Evolutionary conservation across 2,888 invertebrate genomes (phyloP).

Genomic region (Meteorus colon): DNA sequence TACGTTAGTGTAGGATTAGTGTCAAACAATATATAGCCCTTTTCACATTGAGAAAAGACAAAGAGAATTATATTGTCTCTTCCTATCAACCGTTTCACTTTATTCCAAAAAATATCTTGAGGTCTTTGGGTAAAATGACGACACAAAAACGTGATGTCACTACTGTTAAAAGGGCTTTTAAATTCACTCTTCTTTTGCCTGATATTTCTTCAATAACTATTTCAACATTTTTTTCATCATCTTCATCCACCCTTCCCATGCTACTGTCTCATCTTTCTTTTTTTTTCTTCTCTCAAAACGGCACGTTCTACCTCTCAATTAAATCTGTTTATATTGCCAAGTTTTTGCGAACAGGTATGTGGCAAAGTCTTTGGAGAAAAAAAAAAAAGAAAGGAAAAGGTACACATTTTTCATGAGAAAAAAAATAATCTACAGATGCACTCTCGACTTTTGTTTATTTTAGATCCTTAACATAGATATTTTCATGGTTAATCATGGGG

Average conservation of each 20-base stretch:
- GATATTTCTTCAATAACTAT: slow-evolving; percentile 38
- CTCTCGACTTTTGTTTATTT: slow-evolving; percentile 32
- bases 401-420: slow-evolving; percentile 1
- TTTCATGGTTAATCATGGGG: slow-evolving; percentile 21
- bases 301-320: slow-evolving; percentile 29
- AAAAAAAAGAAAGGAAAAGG: slow-evolving; percentile 19
- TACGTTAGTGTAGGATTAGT: slow-evolving; percentile 65
- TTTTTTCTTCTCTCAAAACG: neutral
- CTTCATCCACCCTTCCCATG: slow-evolving; percentile 21
- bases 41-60: slow-evolving; percentile 41
- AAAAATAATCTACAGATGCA: slow-evolving; percentile 2
- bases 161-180: slow-evolving; percentile 45
- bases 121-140: slow-evolving; percentile 59
- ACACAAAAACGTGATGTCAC: neutral
- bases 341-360: slow-evolving; percentile 54
- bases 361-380: neutral
- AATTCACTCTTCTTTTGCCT: slow-evolving; percentile 45
- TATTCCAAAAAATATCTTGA: slow-evolving; percentile 47
- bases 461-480: slow-evolving; percentile 28
- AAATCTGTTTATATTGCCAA: slow-evolving; percentile 67
- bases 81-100: neutral
- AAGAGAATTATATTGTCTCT: slow-evolving; percentile 1
- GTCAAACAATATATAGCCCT: slow-evolving; percentile 57
- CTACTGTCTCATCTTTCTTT: slow-evolving; percentile 36
- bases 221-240: neutral